These are phyloP conservation scores for Gibbula magus DNA, from an alignment of 2,888 invertebrate species.

Conservation along the genomic window DNA sequence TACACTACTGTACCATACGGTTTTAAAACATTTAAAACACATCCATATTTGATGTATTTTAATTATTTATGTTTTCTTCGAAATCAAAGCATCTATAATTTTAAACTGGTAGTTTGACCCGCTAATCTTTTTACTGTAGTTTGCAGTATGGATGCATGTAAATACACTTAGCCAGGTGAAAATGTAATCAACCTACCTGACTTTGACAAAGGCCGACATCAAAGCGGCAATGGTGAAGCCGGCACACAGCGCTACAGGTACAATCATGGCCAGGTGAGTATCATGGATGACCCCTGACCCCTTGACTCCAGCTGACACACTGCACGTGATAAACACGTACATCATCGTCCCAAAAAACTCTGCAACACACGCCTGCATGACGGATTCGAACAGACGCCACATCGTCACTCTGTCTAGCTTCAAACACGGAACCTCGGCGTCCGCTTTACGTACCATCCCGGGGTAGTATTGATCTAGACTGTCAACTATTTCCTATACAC, in stretches of 20 bases:
- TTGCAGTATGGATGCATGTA: not conserved
- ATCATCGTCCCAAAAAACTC: constrained; percentile 10
- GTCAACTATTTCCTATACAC: too few species aligned
- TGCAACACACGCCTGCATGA: not conserved
- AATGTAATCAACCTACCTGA: not conserved
- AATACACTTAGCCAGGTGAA: not conserved
- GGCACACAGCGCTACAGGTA: constrained; percentile 11
- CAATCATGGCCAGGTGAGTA: not conserved
- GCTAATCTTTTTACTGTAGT: too few species aligned
- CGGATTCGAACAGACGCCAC: not conserved
- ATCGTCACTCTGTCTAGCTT: not conserved
- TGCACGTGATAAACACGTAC: constrained; percentile 1
- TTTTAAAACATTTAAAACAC: too few species aligned
- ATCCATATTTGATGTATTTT: too few species aligned
- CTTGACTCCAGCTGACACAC: not conserved
- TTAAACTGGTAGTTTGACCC: too few species aligned
- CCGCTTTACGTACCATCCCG: not conserved
- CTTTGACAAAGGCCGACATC: constrained; percentile 2
- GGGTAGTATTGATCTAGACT: not conserved
- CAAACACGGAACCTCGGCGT: not conserved
- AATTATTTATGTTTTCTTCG: too few species aligned
- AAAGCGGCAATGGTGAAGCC: constrained; percentile 6
- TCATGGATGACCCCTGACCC: not conserved
- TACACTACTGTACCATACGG: too few species aligned
- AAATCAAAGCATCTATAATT: too few species aligned